Conservation (phyloP, 1,140 invertebrate genomes). For the Drosophila melanogaster region Release_6_plus_ISO1_MT NT_033777.3:21612001-21612500, state of each 20-base stretch:
- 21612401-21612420: not conserved
- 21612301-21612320: conserved; percentile 54
- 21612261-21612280: conserved; percentile 23
- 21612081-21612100: conserved; percentile 8
- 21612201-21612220: conserved; percentile 35
- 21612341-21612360: conserved; percentile 36
- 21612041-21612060: conserved; percentile 1
- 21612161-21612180: conserved; percentile 14
- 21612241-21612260: conserved; percentile 53
- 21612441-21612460: too few species aligned
- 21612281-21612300: conserved; percentile 54
- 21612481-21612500: not conserved
- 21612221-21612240: conserved; percentile 57
- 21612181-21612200: conserved; percentile 37
- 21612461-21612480: too few species aligned
- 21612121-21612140: conserved; percentile 6
- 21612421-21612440: too few species aligned
- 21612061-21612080: not conserved
- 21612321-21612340: conserved; percentile 17
- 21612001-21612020: conserved; percentile 50
- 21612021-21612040: conserved; percentile 30
- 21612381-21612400: not conserved
- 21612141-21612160: conserved; percentile 34
- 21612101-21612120: not conserved
- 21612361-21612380: not conserved